Conservation (phyloP, 1,140 invertebrate species). For the Magallana ariakensis region DNA sequence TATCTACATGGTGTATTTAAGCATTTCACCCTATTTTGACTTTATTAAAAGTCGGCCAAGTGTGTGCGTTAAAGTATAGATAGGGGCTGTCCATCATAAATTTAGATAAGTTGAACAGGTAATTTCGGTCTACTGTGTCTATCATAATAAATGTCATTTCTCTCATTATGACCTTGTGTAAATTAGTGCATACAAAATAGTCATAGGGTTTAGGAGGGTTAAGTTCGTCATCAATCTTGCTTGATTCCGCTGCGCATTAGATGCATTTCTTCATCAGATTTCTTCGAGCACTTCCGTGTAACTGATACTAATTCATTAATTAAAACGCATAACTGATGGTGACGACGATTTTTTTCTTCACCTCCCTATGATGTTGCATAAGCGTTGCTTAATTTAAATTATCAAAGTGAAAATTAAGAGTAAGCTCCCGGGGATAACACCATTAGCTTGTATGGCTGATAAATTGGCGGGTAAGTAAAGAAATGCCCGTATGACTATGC, state of each 20-base stretch:
- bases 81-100: background rate
- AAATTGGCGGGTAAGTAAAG: slow-evolving; percentile 28
- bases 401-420: background rate
- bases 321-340: background rate
- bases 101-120: background rate
- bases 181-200: background rate
- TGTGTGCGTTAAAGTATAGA: too few relatives aligned
- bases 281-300: slow-evolving; percentile 7
- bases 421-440: background rate
- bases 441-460: background rate
- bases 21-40: too few relatives aligned
- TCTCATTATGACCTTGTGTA: background rate
- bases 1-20: too few relatives aligned
- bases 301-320: background rate
- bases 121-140: background rate
- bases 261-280: background rate
- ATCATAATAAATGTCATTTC: slow-evolving; percentile 22
- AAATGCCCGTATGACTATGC: slow-evolving; percentile 21
- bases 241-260: background rate
- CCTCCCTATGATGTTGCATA: slow-evolving; percentile 9
- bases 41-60: too few relatives aligned
- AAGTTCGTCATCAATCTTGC: too few relatives aligned
- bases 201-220: background rate
- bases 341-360: background rate
- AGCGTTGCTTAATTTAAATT: background rate